These are phyloP conservation scores for Hexactinellida sp. DNA, from an alignment of 37 sponge, comb jelly and placozoan genomes.

Conservation along the genomic window DNA sequence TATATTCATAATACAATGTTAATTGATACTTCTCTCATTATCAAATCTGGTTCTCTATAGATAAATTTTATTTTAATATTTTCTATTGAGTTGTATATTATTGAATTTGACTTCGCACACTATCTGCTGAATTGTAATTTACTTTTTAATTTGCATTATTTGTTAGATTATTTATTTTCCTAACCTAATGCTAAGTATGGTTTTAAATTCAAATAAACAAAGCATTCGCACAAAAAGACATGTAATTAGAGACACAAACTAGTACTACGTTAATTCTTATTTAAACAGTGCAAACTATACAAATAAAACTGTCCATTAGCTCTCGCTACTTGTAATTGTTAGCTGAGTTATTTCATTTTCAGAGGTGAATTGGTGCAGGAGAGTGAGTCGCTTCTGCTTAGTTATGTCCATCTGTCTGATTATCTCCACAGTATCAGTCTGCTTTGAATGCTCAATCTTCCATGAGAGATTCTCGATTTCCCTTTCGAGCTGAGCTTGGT, in stretches of 20 bases:
- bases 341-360: background rate
- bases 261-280: background rate
- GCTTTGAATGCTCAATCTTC: constrained; percentile 48
- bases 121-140: too few species aligned
- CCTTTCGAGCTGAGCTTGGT: constrained; percentile 74
- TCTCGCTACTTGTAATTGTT: background rate
- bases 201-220: too few species aligned
- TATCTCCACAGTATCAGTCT: background rate
- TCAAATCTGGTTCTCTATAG: too few species aligned
- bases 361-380: constrained; percentile 1
- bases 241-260: background rate
- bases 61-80: too few species aligned
- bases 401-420: background rate
- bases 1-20: too few species aligned
- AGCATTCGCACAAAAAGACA: background rate
- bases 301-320: background rate
- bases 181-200: too few species aligned
- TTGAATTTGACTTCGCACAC: too few species aligned
- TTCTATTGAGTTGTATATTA: too few species aligned
- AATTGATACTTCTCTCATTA: too few species aligned
- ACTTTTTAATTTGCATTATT: too few species aligned
- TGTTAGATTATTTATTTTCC: too few species aligned
- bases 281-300: background rate
- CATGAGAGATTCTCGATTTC: constrained; percentile 87
- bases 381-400: background rate